A percentile compares a stretch with the other conserved stretches of the same genome.
These are phyloP conservation scores for Grallaria varia DNA, from an alignment of 2,113 vertebrate species.

Conservation along the genomic window DNA sequence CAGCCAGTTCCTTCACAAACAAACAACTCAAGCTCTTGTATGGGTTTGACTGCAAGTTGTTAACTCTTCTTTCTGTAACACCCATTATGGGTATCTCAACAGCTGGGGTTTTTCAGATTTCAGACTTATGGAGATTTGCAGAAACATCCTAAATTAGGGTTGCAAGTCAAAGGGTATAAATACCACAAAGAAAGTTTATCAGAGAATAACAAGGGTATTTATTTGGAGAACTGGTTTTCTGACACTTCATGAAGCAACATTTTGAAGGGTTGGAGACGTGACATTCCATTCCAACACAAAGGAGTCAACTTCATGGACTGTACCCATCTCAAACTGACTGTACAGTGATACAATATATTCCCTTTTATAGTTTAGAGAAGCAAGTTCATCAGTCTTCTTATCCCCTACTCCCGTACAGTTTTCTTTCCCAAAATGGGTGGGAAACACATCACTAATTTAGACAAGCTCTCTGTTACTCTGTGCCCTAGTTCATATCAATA, in stretches of 20 bases:
- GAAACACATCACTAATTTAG: background rate
- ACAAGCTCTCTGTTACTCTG: background rate
- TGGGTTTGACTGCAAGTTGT: background rate
- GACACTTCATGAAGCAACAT: background rate
- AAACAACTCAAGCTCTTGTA: background rate
- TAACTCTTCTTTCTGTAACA: background rate
- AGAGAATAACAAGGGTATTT: background rate
- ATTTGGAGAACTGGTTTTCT: background rate
- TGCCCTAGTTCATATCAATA: background rate
- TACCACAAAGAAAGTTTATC: background rate
- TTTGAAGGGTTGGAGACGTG: background rate
- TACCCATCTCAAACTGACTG: background rate
- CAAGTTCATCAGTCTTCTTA: background rate
- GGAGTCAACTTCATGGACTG: background rate
- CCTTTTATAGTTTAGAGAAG: background rate
- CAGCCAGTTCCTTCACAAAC: background rate
- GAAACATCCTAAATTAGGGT: background rate
- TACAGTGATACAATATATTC: background rate
- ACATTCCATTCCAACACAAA: background rate
- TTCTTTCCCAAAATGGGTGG: background rate
- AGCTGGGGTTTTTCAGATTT: background rate
- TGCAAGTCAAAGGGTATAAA: background rate
- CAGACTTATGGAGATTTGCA: background rate
- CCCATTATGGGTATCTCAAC: accelerated
- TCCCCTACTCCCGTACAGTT: background rate